Evolutionary conservation across 1,140 invertebrate genomes (phyloP), one percentile per base, ranked within the genome.

Genomic region (Paralvinella palmiformis): DNA sequence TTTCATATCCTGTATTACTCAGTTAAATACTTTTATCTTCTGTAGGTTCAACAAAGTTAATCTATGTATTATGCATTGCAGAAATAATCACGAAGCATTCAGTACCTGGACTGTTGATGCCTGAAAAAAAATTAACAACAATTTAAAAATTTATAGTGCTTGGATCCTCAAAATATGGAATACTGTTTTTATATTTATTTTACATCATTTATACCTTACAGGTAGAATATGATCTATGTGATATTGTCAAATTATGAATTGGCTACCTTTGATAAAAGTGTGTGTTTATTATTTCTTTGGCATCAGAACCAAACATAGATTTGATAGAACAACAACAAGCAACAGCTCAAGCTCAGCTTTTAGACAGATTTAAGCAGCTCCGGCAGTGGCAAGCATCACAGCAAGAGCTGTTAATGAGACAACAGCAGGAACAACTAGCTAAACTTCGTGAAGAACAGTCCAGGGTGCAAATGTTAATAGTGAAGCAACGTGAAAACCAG

Each of bases 331-430:
- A 64, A 32, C 56, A 60, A 37, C 15, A 64, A 24, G 45, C 17
- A 10, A 36, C 64, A 33, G 76, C 76, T 44, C 76, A 78, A 61
- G 67, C 69, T 1, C 63, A 69, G 5, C 50, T 78, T 17, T 65
- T 78, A 27, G 68, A 78, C 32, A 62, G 71, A 22, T 78, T 78
- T 60, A 73, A 73, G 48, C 72, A 76, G 53, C 68, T 78, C 13
- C 70, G 76, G 6, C 68, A 72, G 22, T 70, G 71, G 70, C 76
- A 78, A 41, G 68, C 72, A 32, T 71, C 77, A 56, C 75, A 78
- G 64, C 74, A 77, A 60, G 70, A 76, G 41, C 66, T 70, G 62
- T 63, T 78, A 15, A 77, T 77, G 71, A 67, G 66, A 45, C 76
- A 77, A 58, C 76, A 78, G 44, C 69, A 78, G 29, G 55, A 70